phyloP scores from a whole-genome alignment of 2,888 invertebrate genomes.

The Clusia tigrina region DNA sequence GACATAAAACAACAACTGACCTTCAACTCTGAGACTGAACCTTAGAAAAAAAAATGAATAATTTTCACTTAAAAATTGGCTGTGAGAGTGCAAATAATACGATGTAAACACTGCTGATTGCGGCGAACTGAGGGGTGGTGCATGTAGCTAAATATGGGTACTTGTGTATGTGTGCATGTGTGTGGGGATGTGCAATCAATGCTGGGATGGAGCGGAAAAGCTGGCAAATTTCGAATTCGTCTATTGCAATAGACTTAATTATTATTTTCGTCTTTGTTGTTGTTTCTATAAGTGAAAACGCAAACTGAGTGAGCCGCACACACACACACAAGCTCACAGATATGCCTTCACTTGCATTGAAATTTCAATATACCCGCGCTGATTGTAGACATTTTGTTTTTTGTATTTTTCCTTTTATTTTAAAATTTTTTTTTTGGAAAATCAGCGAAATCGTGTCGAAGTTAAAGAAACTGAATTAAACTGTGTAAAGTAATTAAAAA shows the following conservation, averaged over 20 bases:
- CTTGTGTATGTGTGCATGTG: no score
- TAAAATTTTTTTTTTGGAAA: conserved; percentile 26
- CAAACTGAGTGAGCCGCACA: conserved; percentile 35
- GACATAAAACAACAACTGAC: conserved; percentile 65
- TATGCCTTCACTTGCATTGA: background rate
- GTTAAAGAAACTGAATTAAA: conserved; percentile 15
- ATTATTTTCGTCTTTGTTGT: conserved; percentile 8
- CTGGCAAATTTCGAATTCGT: no score
- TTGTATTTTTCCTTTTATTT: conserved; percentile 5
- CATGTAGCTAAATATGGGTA: no score
- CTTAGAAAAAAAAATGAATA: conserved; percentile 62
- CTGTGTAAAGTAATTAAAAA: no score
- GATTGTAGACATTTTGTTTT: conserved; percentile 5
- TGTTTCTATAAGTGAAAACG: conserved; percentile 31
- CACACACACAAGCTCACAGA: conserved; percentile 19
- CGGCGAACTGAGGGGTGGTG: background rate
- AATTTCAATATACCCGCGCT: no score
- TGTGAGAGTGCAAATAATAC: conserved; percentile 23
- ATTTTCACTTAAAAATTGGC: conserved; percentile 50
- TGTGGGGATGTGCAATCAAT: no score
- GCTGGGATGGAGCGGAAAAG: no score
- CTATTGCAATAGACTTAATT: no score
- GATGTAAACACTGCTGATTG: conserved; percentile 3
- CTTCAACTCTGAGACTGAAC: conserved; percentile 65
- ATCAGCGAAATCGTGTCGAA: conserved; percentile 3